Base-by-base conservation (phyloP, 2,797 vertebrate genomes). In the Chanos chanos region DNA sequence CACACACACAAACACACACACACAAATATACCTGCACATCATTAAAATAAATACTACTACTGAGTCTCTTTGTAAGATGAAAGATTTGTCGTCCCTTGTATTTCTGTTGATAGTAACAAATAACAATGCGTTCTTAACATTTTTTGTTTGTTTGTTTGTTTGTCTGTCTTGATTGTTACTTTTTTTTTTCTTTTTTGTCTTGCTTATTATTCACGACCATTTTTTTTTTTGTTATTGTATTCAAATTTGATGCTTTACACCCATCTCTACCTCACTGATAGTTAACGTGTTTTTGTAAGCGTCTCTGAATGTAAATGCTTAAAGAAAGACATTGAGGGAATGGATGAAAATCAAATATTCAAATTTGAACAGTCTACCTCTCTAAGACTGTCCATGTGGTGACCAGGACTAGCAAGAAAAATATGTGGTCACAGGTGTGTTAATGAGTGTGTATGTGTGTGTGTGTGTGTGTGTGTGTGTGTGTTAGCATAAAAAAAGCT, bases 181-280 rank as follows among this genome's bases (percentile, higher is more conserved):
- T n/a, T n/a, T n/a, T n/a, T n/a, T n/a, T n/a, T n/a, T n/a, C n/a
- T n/a, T n/a, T n/a, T n/a, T n/a, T n/a, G n/a, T n/a, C n/a, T n/a
- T n/a, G n/a, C n/a, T n/a, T n/a, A n/a, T n/a, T n/a, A n/a, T n/a
- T n/a, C n/a, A n/a, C n/a, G n/a, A n/a, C n/a, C n/a, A n/a, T n/a
- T n/a, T n/a, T n/a, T n/a, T n/a, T n/a, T n/a, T n/a, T n/a, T n/a
- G n/a, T n/a, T n/a, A n/a, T n/a, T n/a, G n/a, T n/a, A n/a, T n/a
- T n/a, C n/a, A n/a, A n/a, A n/a, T n/a, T n/a, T n/a, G n/a, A n/a
- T n/a, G n/a, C 89, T 90, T 92, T 92, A 91, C 90, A 89, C 93
- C 92, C 91, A 92, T 94, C 93, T 95, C 93, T 96, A 96, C 94
- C 93, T 95, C 93, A 94, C 93, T 89, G 90, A 92, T 91, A 89